phyloP scores from a whole-genome alignment of 2,797 vertebrate species.

The Rhinogobio ventralis region DNA sequence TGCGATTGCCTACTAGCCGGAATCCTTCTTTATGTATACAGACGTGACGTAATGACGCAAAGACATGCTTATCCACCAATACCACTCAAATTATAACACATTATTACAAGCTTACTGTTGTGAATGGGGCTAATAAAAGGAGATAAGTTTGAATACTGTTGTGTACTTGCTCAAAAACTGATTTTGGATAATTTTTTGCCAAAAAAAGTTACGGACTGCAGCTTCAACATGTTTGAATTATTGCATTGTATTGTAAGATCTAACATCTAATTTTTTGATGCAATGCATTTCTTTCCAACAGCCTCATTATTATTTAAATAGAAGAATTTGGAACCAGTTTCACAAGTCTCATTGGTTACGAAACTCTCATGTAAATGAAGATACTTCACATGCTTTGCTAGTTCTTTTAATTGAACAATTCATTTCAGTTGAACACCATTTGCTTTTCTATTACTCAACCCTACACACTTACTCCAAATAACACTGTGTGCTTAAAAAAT shows the following conservation, averaged over 20 bases:
- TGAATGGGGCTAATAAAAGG: too few species aligned
- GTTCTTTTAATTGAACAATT: constrained; percentile 21
- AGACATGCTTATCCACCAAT: too few species aligned
- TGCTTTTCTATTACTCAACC: constrained; percentile 5
- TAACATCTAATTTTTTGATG: neutral
- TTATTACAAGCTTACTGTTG: too few species aligned
- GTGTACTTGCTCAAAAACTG: too few species aligned
- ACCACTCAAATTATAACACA: too few species aligned
- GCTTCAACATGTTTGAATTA: too few species aligned
- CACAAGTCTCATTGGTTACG: neutral
- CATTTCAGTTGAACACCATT: neutral
- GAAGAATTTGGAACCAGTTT: neutral
- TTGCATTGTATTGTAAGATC: neutral
- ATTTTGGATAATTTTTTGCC: too few species aligned
- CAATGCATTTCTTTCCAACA: neutral
- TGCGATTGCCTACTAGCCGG: too few species aligned
- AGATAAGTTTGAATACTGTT: too few species aligned
- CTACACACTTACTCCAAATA: constrained; percentile 1
- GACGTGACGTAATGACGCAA: too few species aligned
- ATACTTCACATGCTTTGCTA: neutral
- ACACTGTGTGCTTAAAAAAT: neutral
- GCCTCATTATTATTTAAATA: neutral
- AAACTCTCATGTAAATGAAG: neutral
- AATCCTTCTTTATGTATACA: too few species aligned
- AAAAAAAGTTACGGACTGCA: too few species aligned